phyloP scores from a whole-genome alignment of 2,888 invertebrate genomes.

The Coenonympha glycerion region DNA sequence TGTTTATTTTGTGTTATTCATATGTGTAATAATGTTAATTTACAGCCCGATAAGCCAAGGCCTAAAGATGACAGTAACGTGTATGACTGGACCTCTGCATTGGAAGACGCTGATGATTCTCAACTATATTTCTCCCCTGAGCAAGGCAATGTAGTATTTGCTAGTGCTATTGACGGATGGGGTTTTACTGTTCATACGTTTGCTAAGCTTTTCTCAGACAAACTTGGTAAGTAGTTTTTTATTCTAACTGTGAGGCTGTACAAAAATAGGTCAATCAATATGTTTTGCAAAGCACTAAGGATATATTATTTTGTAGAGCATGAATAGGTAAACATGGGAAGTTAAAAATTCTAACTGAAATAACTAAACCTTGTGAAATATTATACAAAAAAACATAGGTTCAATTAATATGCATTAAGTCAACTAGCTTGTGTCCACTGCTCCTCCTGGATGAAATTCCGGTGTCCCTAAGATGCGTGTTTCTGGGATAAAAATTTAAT shows the following conservation, averaged over 20 bases:
- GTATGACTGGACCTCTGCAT: constrained; percentile 85
- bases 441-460: too few species aligned
- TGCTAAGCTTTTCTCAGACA: constrained; percentile 83
- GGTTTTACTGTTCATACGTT: constrained; percentile 85
- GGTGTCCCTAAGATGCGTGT: too few species aligned
- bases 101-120: constrained; percentile 90
- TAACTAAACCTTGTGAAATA: too few species aligned
- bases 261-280: too few species aligned
- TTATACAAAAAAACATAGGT: too few species aligned
- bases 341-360: too few species aligned
- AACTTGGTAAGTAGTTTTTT: constrained; percentile 72
- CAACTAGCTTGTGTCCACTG: too few species aligned
- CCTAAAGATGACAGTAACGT: constrained; percentile 55
- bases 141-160: constrained; percentile 96
- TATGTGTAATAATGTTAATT: constrained; percentile 5
- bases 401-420: too few species aligned
- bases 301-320: too few species aligned
- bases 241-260: not conserved
- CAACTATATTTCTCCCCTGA: constrained; percentile 94
- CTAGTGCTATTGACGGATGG: constrained; percentile 98
- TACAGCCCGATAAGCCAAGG: constrained; percentile 44
- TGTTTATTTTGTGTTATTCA: not conserved
- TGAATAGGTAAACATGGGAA: too few species aligned
- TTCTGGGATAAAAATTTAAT: too few species aligned
- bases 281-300: too few species aligned